A percentile compares a stretch with the other conserved stretches of the same genome.
Conservation (phyloP, 2,113 vertebrate species). For the Psilopogon haemacephalus region DNA sequence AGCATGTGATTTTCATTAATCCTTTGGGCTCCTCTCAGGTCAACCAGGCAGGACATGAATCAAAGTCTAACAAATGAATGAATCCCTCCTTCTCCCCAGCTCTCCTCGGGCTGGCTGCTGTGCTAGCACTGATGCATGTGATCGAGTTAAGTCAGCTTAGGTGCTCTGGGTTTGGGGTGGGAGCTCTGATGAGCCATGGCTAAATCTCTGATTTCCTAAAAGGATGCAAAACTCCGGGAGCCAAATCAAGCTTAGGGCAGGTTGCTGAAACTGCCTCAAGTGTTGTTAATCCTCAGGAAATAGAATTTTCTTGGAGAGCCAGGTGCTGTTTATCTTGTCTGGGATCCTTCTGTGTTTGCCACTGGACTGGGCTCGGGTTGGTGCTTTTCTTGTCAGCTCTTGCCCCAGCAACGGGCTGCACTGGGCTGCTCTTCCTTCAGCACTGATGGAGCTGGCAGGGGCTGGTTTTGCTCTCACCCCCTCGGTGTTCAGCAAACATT, state of each 20-base stretch:
- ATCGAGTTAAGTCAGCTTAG: constrained; percentile 57
- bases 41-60: constrained; percentile 36
- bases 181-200: constrained; percentile 46
- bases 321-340: background rate
- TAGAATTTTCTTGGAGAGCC: background rate
- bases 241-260: constrained; percentile 4
- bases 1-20: constrained; percentile 68
- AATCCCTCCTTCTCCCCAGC: background rate
- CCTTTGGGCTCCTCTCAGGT: constrained; percentile 50
- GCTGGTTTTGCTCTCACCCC: constrained; percentile 4
- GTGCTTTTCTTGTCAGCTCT: background rate
- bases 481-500: background rate
- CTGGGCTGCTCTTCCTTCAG: background rate
- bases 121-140: constrained; percentile 39
- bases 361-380: background rate
- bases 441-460: background rate
- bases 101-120: background rate
- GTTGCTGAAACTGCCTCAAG: background rate
- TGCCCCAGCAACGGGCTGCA: background rate
- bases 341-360: background rate
- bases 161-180: constrained; percentile 16
- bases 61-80: constrained; percentile 45
- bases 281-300: constrained; percentile 44
- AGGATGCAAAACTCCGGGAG: constrained; percentile 55
- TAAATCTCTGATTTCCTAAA: constrained; percentile 56